phyloP scores from a whole-genome alignment of 2,888 invertebrate species.

The Perdita meconis region DNA sequence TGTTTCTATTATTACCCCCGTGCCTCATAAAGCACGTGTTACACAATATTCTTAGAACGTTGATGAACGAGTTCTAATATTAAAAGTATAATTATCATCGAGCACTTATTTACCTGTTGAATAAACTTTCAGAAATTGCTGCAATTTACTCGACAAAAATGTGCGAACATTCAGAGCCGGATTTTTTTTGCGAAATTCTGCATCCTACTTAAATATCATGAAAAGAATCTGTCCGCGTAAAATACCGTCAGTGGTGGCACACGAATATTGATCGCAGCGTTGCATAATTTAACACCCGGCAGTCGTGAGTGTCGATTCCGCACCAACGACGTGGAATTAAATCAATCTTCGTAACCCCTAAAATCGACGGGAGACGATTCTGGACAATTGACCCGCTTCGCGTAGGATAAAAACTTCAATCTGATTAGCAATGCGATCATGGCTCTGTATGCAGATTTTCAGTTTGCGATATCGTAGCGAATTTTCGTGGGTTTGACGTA shows the following conservation, averaged over 20 bases:
- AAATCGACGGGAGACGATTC: background rate
- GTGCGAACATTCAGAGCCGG: background rate
- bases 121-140: no score
- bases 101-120: background rate
- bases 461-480: slow-evolving; percentile 3
- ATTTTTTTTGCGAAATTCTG: no score
- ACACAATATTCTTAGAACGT: background rate
- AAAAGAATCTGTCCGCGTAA: background rate
- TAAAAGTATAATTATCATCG: background rate
- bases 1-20: background rate
- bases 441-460: background rate
- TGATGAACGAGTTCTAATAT: background rate
- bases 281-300: slow-evolving; percentile 31
- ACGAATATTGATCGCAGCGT: slow-evolving; percentile 31
- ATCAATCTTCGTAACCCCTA: slow-evolving; percentile 22
- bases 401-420: background rate
- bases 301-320: slow-evolving; percentile 19
- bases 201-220: no score
- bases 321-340: slow-evolving; percentile 18
- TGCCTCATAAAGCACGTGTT: background rate
- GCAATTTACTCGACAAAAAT: no score
- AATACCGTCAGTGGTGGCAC: slow-evolving; percentile 11
- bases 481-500: slow-evolving; percentile 5
- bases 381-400: no score
- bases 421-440: background rate